Base-by-base conservation (phyloP, 2,113 vertebrate species). In the Gadus macrocephalus region DNA sequence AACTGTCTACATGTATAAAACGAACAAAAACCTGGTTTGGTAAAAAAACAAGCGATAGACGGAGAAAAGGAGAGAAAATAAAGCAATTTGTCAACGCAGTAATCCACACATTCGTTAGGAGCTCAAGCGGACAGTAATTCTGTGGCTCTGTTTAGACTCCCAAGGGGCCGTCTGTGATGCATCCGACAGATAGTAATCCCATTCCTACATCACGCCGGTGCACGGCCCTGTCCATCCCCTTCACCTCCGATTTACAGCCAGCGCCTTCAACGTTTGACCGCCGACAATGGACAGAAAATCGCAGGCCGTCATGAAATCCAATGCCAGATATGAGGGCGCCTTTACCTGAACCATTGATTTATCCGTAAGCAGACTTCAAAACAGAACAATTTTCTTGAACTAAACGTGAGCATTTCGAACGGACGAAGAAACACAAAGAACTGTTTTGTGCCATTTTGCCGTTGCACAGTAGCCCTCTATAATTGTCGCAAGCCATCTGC, bases 151-250 rank as follows among this genome's bases (percentile, higher is more conserved):
- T 83, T 81, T 76, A 75, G 64, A 60, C 62, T 66, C 31, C 12
- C 8, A 53, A 49, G 17, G 64, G 67, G 62, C 22, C 64, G 59
- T 83, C 65, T 70, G 17, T 16, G 17, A 61, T 5, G 31, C 27
- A 74, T 83, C 71, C 28, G 27, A 66, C 70, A 63, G 17, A 70
- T 68, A 62, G 42, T 70, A 80, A 86, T 82, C 65, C 76, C 53
- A 62, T 63, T 64, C 72, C 66, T 73, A 59, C 66, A 70, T 67
- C 62, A 62, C 73, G 42, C 35, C 65, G 35, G 38, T 17, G 42
- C 42, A 49, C 42, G 12, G 42, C 42, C 42, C 42, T 49, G 42
- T 49, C 42, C 42, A 49, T 49, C 64, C 19, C 67, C 16, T 49
- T 49, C 11, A 49, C 42, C 42, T 49, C 63, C 68, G 53, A 85